Percentiles rank a stretch among this genome's conserved stretches.
phyloP scores from a whole-genome alignment of 2,113 vertebrate species.

The Hyperopisus bebe region DNA sequence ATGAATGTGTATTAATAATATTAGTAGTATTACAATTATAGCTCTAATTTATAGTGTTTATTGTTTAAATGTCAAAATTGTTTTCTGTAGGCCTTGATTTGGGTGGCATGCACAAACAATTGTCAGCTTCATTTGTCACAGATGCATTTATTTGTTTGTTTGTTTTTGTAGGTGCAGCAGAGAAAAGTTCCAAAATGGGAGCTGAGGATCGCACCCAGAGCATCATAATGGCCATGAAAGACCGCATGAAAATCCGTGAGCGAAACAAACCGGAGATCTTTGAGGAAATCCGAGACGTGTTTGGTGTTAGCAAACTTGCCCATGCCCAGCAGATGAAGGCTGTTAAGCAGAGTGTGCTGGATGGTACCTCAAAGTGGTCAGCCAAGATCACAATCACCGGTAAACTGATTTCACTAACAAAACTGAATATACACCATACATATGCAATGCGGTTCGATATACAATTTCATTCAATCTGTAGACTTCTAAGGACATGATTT shows the following conservation, averaged over 20 bases:
- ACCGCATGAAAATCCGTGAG: slow-evolving; percentile 97
- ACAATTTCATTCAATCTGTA: not conserved
- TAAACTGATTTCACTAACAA: slow-evolving; percentile 34
- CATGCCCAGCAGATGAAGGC: slow-evolving; percentile 92
- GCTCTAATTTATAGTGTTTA: not conserved
- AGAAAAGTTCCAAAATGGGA: slow-evolving; percentile 93
- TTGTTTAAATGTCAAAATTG: not conserved
- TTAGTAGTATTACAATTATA: not conserved
- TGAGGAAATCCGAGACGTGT: slow-evolving; percentile 82
- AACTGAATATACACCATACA: not conserved
- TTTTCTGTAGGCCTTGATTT: not conserved
- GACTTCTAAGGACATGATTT: not conserved
- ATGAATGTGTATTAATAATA: not conserved
- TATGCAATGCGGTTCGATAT: not conserved
- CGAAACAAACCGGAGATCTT: slow-evolving; percentile 97
- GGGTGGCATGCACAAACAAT: not conserved
- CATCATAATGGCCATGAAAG: slow-evolving; percentile 97
- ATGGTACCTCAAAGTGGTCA: slow-evolving; percentile 96
- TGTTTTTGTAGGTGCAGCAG: slow-evolving; percentile 74
- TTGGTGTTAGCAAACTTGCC: slow-evolving; percentile 68
- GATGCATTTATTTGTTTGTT: not conserved
- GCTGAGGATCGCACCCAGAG: slow-evolving; percentile 90
- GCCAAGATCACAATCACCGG: slow-evolving; percentile 92
- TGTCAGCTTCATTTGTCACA: not conserved
- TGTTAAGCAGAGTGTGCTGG: slow-evolving; percentile 87